Evolutionary conservation across 2,113 vertebrate species (phyloP).

Genomic region (Xenopus laevis): DNA sequence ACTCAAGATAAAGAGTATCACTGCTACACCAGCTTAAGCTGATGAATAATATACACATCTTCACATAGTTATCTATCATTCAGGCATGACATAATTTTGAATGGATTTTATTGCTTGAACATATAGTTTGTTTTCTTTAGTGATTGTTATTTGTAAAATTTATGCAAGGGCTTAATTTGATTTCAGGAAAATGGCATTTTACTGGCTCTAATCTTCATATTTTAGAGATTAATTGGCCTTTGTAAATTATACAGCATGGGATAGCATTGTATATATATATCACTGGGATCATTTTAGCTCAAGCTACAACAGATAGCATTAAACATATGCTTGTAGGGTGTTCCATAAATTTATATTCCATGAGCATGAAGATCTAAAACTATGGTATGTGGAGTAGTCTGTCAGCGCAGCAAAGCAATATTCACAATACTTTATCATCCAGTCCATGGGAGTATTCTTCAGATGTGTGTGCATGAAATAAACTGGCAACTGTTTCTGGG

Average conservation of each 20-base stretch:
- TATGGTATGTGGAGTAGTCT: slow-evolving; percentile 31
- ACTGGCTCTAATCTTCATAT: slow-evolving; percentile 5
- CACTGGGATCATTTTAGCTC: slow-evolving; percentile 14
- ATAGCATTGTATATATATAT: slow-evolving; percentile 7
- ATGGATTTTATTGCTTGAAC: too few relatives aligned
- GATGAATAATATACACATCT: too few relatives aligned
- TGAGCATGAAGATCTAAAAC: slow-evolving; percentile 13
- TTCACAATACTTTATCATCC: slow-evolving; percentile 47
- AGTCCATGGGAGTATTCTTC: slow-evolving; percentile 22
- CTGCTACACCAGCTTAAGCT: too few relatives aligned
- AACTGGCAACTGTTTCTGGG: slow-evolving; percentile 38
- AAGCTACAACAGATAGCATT: slow-evolving; percentile 21
- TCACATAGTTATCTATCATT: too few relatives aligned
- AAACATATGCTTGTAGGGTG: slow-evolving; percentile 11
- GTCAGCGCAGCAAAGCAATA: slow-evolving; percentile 32
- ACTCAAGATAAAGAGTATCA: too few relatives aligned
- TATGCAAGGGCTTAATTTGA: neutral
- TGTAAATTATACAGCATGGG: neutral
- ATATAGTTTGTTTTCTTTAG: neutral
- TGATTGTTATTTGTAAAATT: neutral
- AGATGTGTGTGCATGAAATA: slow-evolving; percentile 17
- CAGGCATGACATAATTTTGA: too few relatives aligned
- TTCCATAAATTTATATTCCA: slow-evolving; percentile 9
- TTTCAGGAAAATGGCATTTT: neutral
- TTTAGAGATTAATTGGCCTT: slow-evolving; percentile 1